A percentile compares a stretch with the other conserved stretches of the same genome.
These are phyloP conservation scores for Salarias fasciatus DNA, from an alignment of 2,797 vertebrate species.

Conservation along the genomic window DNA sequence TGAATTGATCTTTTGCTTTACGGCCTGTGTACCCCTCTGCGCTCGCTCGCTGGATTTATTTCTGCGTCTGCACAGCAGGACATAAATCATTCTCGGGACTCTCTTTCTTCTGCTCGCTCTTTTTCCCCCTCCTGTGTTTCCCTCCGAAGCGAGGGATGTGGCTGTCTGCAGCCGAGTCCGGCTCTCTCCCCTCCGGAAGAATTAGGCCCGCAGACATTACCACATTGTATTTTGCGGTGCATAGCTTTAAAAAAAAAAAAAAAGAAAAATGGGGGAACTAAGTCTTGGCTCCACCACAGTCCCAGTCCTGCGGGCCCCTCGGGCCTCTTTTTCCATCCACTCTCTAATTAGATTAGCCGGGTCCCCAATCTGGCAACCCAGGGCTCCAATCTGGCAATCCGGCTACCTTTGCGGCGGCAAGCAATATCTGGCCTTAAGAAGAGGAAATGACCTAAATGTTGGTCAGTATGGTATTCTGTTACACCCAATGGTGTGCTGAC, in stretches of 20 bases:
- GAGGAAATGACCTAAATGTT: conserved; percentile 85
- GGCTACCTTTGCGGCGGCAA: conserved; percentile 70
- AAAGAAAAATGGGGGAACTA: conserved; percentile 54
- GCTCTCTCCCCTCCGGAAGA: conserved; percentile 84
- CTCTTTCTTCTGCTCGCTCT: conserved; percentile 62
- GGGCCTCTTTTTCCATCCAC: conserved; percentile 76
- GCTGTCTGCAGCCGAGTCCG: conserved; percentile 73
- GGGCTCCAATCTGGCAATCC: conserved; percentile 76
- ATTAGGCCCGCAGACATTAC: conserved; percentile 86
- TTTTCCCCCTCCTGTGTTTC: conserved; percentile 34
- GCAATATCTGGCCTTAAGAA: conserved; percentile 80
- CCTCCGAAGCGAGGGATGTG: conserved; percentile 69
- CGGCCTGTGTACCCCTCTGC: conserved; percentile 65
- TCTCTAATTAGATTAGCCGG: conserved; percentile 86
- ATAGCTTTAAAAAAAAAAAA: conserved; percentile 64
- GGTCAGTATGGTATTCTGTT: conserved; percentile 82
- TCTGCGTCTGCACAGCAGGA: conserved; percentile 74
- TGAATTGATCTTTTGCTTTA: conserved; percentile 77
- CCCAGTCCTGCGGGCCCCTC: conserved; percentile 67
- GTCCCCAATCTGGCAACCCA: conserved; percentile 78
- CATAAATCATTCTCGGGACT: conserved; percentile 78
- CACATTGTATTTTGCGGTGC: conserved; percentile 84
- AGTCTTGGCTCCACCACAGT: conserved; percentile 72
- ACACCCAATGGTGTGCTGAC: conserved; percentile 82
- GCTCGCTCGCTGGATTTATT: conserved; percentile 76